These are phyloP conservation scores for Zaprionus nigranus DNA, from an alignment of 1,140 invertebrate species.

Conservation along the genomic window DNA sequence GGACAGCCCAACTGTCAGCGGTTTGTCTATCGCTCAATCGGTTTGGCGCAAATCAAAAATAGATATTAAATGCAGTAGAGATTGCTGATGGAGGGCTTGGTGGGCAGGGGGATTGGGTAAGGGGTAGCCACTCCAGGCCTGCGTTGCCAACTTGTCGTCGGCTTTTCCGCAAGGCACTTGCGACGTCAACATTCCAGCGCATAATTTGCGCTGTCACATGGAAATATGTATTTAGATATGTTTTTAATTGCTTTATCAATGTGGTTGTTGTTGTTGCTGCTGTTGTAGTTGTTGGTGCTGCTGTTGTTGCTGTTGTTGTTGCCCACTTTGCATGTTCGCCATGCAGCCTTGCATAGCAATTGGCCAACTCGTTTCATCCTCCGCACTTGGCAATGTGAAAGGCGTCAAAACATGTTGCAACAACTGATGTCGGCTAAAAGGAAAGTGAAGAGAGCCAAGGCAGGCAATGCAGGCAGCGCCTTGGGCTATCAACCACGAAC, in stretches of 20 bases:
- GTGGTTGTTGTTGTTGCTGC: constrained; percentile 35
- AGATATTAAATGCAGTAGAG: constrained; percentile 44
- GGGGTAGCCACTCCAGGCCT: background rate
- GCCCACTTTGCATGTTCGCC: constrained; percentile 63
- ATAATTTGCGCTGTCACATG: constrained; percentile 75
- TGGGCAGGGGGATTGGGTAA: background rate
- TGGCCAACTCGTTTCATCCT: constrained; percentile 52
- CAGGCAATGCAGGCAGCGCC: background rate
- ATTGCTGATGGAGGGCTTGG: constrained; percentile 17
- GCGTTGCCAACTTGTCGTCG: background rate
- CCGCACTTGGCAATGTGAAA: constrained; percentile 39
- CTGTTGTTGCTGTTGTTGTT: constrained; percentile 10
- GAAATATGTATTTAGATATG: constrained; percentile 68
- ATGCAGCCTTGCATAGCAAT: constrained; percentile 70
- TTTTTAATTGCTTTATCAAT: constrained; percentile 80
- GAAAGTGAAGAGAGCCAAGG: constrained; percentile 33
- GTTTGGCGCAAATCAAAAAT: constrained; percentile 63
- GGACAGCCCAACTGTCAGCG: constrained; percentile 46
- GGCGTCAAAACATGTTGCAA: constrained; percentile 71
- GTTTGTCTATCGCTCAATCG: constrained; percentile 76
- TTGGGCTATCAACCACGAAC: background rate
- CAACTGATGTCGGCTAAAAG: constrained; percentile 51
- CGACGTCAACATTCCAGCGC: constrained; percentile 65
- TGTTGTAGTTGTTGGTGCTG: background rate
- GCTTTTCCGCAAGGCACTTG: constrained; percentile 37